Evolutionary conservation across 2,888 invertebrate species (phyloP).

Genomic region (Yponomeuta sedellus): DNA sequence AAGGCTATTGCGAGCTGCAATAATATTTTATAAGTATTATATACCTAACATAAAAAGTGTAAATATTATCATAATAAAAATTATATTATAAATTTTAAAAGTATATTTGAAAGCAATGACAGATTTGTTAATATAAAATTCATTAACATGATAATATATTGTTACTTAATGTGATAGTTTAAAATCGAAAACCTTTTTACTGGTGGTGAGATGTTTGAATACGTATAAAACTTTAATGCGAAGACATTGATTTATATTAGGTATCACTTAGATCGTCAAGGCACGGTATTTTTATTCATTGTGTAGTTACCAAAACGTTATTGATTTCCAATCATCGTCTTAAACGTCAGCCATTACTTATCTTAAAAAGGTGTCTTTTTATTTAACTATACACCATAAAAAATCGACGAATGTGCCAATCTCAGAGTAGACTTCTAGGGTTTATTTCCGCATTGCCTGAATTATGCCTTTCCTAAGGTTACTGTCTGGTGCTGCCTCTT

Average conservation of each 20-base stretch:
- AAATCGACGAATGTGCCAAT: slow-evolving; percentile 15
- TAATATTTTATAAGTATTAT: slow-evolving; percentile 67
- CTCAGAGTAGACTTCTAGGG: neutral
- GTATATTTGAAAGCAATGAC: slow-evolving; percentile 59
- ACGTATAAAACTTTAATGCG: slow-evolving; percentile 22
- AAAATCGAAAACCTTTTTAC: slow-evolving; percentile 45
- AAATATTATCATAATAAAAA: slow-evolving; percentile 38
- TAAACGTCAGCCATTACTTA: slow-evolving; percentile 13
- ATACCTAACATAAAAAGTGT: slow-evolving; percentile 33
- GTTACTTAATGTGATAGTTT: slow-evolving; percentile 67
- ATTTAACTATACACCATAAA: slow-evolving; percentile 9
- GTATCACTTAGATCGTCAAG: neutral
- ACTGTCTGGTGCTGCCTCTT: neutral
- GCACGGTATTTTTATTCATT: slow-evolving; percentile 12
- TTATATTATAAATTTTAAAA: slow-evolving; percentile 32
- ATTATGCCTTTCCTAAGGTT: slow-evolving; percentile 8
- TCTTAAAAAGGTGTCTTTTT: slow-evolving; percentile 2
- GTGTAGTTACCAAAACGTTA: slow-evolving; percentile 12
- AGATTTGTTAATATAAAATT: slow-evolving; percentile 56
- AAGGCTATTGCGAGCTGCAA: slow-evolving; percentile 51
- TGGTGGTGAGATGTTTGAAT: slow-evolving; percentile 42
- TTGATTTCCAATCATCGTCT: slow-evolving; percentile 8
- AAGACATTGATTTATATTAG: slow-evolving; percentile 12
- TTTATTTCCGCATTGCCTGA: slow-evolving; percentile 9
- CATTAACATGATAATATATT: slow-evolving; percentile 45